These are phyloP conservation scores for Alca torda DNA, from an alignment of 2,797 vertebrate species.

Conservation along the genomic window DNA sequence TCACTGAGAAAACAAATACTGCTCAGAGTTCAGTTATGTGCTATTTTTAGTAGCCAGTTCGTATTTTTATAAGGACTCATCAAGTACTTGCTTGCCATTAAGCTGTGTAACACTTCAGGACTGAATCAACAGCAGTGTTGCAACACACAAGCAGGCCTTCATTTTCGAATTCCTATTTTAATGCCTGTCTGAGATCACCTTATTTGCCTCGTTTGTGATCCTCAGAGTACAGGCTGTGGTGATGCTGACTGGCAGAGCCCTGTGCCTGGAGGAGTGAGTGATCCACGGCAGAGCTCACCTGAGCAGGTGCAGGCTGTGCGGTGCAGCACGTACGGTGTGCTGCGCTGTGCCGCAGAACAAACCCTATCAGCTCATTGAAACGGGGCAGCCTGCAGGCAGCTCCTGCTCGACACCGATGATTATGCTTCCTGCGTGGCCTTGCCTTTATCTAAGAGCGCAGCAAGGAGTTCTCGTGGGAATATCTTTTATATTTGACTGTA, in stretches of 20 bases:
- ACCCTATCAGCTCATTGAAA: neutral
- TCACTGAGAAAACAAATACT: neutral
- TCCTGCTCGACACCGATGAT: neutral
- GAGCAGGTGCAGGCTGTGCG: neutral
- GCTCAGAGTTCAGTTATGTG: neutral
- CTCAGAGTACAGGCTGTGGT: neutral
- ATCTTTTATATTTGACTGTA: neutral
- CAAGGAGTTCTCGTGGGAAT: neutral
- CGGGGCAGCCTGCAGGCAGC: neutral
- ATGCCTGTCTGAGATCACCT: neutral
- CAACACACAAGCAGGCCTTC: neutral
- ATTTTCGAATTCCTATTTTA: neutral
- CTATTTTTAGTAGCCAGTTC: neutral
- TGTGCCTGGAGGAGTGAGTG: neutral
- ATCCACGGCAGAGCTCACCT: neutral
- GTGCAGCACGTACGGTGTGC: accelerated
- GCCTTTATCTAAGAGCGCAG: neutral
- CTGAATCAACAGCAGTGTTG: neutral
- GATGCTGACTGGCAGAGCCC: neutral
- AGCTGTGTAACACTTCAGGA: neutral
- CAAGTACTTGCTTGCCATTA: neutral
- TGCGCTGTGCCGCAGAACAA: accelerated
- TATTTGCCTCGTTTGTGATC: neutral
- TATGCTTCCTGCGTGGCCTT: neutral
- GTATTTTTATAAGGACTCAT: neutral